phyloP scores from a whole-genome alignment of 2,888 invertebrate genomes.

The Urechis unicinctus region DNA sequence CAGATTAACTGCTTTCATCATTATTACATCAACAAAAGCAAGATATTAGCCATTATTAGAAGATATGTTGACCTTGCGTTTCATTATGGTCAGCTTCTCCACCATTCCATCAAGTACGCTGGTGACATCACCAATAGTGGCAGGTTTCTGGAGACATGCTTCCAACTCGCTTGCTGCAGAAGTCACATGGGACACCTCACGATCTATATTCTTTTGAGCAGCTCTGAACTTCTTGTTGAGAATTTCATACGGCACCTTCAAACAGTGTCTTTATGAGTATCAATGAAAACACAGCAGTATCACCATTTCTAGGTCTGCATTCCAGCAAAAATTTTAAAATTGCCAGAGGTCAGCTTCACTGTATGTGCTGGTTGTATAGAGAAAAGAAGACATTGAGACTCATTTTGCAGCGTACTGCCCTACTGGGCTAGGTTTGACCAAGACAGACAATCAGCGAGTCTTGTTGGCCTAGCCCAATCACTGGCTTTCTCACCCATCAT shows the following conservation, averaged over 20 bases:
- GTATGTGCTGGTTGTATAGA: too few species aligned
- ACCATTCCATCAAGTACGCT: constrained; percentile 79
- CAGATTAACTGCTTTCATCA: too few species aligned
- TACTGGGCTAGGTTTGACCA: too few species aligned
- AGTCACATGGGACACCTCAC: constrained; percentile 75
- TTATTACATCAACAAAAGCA: not conserved
- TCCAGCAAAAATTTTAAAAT: not conserved
- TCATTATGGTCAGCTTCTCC: constrained; percentile 80
- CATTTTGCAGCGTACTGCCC: too few species aligned
- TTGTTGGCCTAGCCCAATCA: too few species aligned
- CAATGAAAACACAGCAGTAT: not conserved
- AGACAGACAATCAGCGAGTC: too few species aligned
- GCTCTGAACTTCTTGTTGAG: constrained; percentile 94
- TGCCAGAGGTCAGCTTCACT: too few species aligned
- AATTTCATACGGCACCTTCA: constrained; percentile 91
- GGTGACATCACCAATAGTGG: constrained; percentile 55
- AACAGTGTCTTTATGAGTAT: constrained; percentile 5
- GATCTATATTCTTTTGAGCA: constrained; percentile 87
- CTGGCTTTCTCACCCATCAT: too few species aligned
- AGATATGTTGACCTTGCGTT: constrained; percentile 65
- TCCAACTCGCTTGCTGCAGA: constrained; percentile 74
- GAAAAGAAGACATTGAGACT: too few species aligned
- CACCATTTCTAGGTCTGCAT: too few species aligned
- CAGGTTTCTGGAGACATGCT: constrained; percentile 59
- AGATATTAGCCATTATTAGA: not conserved